Evolutionary conservation across 2,888 invertebrate species (phyloP).

Genomic region (Dascillus cervinus): DNA sequence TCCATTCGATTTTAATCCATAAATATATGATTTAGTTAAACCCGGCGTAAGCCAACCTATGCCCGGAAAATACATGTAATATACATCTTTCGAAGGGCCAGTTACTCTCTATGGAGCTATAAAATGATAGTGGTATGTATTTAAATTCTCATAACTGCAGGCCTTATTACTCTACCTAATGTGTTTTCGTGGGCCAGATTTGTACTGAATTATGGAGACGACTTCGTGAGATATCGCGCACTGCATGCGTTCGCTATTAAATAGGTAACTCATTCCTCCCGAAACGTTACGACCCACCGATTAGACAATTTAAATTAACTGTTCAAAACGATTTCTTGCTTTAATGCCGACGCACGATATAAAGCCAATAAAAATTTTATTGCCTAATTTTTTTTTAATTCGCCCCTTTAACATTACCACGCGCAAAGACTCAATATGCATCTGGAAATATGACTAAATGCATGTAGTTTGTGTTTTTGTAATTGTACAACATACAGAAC

Average conservation of each 20-base stretch:
- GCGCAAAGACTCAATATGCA: no score
- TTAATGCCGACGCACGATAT: no score
- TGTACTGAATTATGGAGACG: slow-evolving; percentile 27
- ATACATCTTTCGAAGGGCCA: slow-evolving; percentile 28
- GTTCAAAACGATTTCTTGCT: no score
- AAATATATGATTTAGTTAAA: slow-evolving; percentile 26
- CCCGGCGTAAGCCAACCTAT: slow-evolving; percentile 23
- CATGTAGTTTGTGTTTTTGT: no score
- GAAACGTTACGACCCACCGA: no score
- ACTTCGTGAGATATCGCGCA: slow-evolving; percentile 19
- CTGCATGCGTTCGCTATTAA: slow-evolving; percentile 10
- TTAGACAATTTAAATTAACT: no score
- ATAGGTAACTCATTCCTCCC: no score
- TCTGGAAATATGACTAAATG: no score
- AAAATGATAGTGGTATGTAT: slow-evolving; percentile 30
- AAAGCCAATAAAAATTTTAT: no score
- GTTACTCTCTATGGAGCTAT: slow-evolving; percentile 24
- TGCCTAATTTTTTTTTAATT: no score
- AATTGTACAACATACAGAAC: no score
- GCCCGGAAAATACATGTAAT: slow-evolving; percentile 24
- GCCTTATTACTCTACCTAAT: slow-evolving; percentile 29
- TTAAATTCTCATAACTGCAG: slow-evolving; percentile 32
- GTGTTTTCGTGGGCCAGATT: slow-evolving; percentile 25
- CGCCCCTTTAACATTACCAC: no score
- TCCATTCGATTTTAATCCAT: slow-evolving; percentile 24